Evolutionary conservation across 2,888 invertebrate species (phyloP), one percentile per base, ranked within the genome.

Genomic region (Pinctada fucata): DNA sequence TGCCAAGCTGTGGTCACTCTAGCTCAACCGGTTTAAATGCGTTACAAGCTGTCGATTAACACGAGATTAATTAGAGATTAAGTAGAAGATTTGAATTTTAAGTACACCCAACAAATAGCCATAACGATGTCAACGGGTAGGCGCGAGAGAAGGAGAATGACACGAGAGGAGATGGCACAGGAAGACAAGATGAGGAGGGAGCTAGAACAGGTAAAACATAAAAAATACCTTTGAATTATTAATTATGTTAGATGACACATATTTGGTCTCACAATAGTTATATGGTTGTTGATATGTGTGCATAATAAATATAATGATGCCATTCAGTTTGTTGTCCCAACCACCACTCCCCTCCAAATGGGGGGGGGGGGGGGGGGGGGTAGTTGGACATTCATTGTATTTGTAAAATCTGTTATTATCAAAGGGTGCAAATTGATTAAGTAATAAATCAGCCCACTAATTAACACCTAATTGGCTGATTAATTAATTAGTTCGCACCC

Each of bases 131-230:
- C 58, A 58, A 58, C 58, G 13, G 58, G 58, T 10, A 6, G 58
- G 8, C 58, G 58, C 13, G 58, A 13, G 6, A 58, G 66, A 31
- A 66, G 10, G 66, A 16, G n/a, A 66, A 8, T 8, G 6, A 66
- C 66, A 16, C 13, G 66, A 2, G 72, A 72, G 72, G 72, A 72
- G 13, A 64, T 68, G 4, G 73, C 68, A 51, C 72, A 78, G 31
- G 80, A 83, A 66, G 71, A 78, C 16, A 76, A 75, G 5, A 80
- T 79, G 64, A 63, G 75, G 8, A 65, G 74, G 16, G 78, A 81
- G 50, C 58, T 83, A 58, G 78, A 83, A 74, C 72, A 72, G 79
- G 83, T 83, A 76, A 75, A 79, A 45, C 66, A 13, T 66, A 58
- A 58, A 58, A 58, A 13, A 58, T 1, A n/a, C 58, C 0, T 10